A percentile compares a stretch with the other conserved stretches of the same genome.
Conservation (phyloP, 2,113 vertebrate genomes). For the Callaeas wilsoni region DNA sequence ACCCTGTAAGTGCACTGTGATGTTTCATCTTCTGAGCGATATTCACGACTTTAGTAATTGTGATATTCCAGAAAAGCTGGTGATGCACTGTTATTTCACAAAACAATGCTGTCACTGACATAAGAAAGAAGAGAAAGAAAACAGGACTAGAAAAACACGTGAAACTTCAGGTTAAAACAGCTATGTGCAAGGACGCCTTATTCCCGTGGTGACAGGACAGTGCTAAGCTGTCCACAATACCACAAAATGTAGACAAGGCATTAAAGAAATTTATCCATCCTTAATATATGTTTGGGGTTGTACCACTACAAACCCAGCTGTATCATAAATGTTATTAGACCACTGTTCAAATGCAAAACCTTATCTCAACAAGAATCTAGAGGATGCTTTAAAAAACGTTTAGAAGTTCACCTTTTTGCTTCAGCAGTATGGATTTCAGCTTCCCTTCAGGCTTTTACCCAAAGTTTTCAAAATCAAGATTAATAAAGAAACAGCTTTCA, state of each 20-base stretch:
- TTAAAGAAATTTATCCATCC: not conserved
- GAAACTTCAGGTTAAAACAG: not conserved
- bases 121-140: not conserved
- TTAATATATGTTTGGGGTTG: not conserved
- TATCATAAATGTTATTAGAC: not conserved
- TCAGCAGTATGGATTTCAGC: not conserved
- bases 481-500: not conserved
- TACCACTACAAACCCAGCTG: not conserved
- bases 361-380: not conserved
- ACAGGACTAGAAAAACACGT: not conserved
- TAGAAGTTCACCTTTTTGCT: not conserved
- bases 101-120: not conserved
- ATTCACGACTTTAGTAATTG: not conserved
- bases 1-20: constrained; percentile 24
- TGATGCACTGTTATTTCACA: not conserved
- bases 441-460: not conserved
- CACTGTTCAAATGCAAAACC: not conserved
- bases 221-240: not conserved
- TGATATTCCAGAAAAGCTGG: not conserved
- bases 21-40: constrained; percentile 19
- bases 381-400: not conserved
- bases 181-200: not conserved
- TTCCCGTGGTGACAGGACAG: not conserved
- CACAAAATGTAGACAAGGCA: not conserved
- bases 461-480: not conserved